Evolutionary conservation across 2,888 invertebrate genomes (phyloP), one percentile per base, ranked within the genome.

Genomic region (Sepioteuthis lessoniana): DNA sequence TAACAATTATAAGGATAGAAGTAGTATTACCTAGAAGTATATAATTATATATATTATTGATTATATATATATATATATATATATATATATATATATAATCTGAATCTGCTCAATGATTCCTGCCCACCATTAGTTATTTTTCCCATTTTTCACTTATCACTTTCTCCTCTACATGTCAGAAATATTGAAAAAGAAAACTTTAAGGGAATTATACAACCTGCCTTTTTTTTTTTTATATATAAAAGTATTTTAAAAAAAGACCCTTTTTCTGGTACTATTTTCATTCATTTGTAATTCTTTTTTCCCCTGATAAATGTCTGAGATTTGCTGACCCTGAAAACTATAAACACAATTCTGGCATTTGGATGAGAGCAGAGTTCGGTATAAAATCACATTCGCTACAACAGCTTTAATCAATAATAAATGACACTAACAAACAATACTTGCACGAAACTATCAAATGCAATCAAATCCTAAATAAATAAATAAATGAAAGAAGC

Each of bases 401-500:
- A 55, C 55, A 55, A 28, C 55, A 55, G 21, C 25, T 55, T 55
- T 55, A 42, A 55, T 55, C 21, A 55, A 55, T 76, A 35, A 16
- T n/a, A 76, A 76, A 76, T 76, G n/a, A 35, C 76, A 76, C 76
- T 35, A 76, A 76, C 76, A 76, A n/a, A 76, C 76, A 76, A 55
- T 76, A 76, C n/a, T n/a, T n/a, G n/a, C n/a, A 76, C 19, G 76
- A 76, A 10, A n/a, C n/a, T 76, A n/a, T 76, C 16, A 76, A 76
- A 76, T n/a, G 76, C 35, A 76, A 76, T 76, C 76, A n/a, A 55
- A 25, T 55, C 25, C 55, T 55, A 28, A 55, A 55, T 19, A 55
- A 21, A 55, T 55, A 76, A 76, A 76, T 76, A 76, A n/a, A 76
- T n/a, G 76, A 76, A 76, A 76, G n/a, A 76, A 76, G 76, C 76